A percentile compares a stretch with the other conserved stretches of the same genome.
Evolutionary conservation across 2,797 vertebrate species (phyloP).

Genomic region (Brachymystax lenok): DNA sequence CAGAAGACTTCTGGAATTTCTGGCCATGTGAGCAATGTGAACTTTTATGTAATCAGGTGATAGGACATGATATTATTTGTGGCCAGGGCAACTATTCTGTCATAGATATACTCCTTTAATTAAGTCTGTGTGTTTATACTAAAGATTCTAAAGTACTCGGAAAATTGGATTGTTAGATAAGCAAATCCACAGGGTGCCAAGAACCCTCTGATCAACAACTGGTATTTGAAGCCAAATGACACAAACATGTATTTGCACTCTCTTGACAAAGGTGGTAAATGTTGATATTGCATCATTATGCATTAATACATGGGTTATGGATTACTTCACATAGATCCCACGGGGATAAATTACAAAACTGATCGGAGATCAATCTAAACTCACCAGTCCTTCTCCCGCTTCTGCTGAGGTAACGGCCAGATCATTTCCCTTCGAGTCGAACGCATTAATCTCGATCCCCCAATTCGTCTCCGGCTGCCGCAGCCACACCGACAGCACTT

Average conservation of each 20-base stretch:
- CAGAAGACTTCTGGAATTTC: conserved; percentile 56
- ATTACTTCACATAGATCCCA: not conserved
- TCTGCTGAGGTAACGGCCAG: conserved; percentile 89
- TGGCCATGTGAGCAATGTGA: conserved; percentile 44
- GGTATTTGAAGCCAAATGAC: not conserved
- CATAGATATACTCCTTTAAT: not conserved
- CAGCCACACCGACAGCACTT: conserved; percentile 94
- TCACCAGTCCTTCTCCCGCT: conserved; percentile 93
- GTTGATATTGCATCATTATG: not conserved
- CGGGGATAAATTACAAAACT: not conserved
- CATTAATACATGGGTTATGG: not conserved
- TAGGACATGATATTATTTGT: conserved; percentile 46
- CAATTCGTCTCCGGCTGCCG: conserved; percentile 98
- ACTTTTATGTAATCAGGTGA: conserved; percentile 62
- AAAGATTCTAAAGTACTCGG: too few relatives aligned
- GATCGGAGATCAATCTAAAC: conserved; percentile 43
- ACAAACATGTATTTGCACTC: not conserved
- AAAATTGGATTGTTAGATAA: not conserved
- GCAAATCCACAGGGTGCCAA: not conserved
- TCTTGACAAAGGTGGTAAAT: not conserved
- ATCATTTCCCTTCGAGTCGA: conserved; percentile 87
- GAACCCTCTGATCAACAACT: not conserved
- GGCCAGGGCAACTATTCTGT: conserved; percentile 44
- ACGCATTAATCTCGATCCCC: conserved; percentile 97
- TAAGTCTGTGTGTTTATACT: not conserved